Evolutionary conservation across 2,888 invertebrate species (phyloP).

Genomic region (Neoaliturus tenellus): DNA sequence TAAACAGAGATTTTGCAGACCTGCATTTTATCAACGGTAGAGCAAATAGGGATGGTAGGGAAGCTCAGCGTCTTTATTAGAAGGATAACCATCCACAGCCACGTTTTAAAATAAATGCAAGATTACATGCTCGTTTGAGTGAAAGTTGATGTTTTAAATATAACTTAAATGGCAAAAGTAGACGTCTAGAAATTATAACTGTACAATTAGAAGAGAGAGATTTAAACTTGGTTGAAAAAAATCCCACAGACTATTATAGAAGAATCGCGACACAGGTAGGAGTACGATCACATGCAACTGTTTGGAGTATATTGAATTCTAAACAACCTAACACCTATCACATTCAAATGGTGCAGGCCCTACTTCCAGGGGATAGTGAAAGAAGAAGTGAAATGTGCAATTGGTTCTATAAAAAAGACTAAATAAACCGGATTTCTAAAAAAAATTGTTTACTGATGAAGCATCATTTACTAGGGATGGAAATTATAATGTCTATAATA

Average conservation of each 20-base stretch:
- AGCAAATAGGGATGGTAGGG: conserved; percentile 12
- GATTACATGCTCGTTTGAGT: neutral
- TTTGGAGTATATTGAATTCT: conserved; percentile 42
- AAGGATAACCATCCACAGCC: conserved; percentile 11
- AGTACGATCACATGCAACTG: conserved; percentile 13
- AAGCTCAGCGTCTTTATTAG: neutral
- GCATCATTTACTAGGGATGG: neutral
- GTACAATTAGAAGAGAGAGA: neutral
- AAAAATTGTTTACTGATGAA: neutral
- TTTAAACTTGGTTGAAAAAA: conserved; percentile 14
- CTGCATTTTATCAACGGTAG: conserved; percentile 10
- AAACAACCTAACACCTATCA: conserved; percentile 58
- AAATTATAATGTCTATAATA: neutral
- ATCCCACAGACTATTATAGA: neutral
- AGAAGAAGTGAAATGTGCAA: conserved; percentile 65
- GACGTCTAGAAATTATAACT: neutral
- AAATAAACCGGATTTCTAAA: neutral
- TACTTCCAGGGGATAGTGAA: conserved; percentile 55
- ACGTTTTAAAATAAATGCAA: neutral
- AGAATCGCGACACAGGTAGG: conserved; percentile 4
- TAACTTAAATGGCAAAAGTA: neutral
- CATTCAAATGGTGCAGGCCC: conserved; percentile 53
- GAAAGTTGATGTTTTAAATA: neutral
- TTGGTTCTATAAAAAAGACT: conserved; percentile 49
- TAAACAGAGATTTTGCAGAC: neutral